Base-by-base conservation (phyloP, 2,113 vertebrate genomes). In the Spheniscus mendiculus region DNA sequence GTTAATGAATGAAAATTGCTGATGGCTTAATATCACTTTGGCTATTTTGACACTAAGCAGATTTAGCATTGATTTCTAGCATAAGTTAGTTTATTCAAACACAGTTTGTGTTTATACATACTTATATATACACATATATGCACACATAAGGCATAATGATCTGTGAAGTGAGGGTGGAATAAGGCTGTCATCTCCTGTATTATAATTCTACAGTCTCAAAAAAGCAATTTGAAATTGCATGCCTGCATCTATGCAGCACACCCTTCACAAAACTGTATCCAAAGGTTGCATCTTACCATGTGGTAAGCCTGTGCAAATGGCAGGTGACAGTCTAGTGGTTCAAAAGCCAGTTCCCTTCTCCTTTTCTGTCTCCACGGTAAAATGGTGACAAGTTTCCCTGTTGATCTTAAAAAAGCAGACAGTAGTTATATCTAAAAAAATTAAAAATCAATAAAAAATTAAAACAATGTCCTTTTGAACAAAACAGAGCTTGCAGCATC, bases 1-100 rank as follows among this genome's bases (percentile, higher is more conserved):
- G 59, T 59, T 82, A 90, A 88, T 80, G 65, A 89, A 85, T 69
- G 56, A 93, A 95, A 97, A 70, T 67, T 86, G 32, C 55, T 73
- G 59, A 79, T 58, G n/a, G 65, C 38, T 89, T 70, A 55, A 15
- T 83, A 88, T 63, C 42, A 42, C n/a, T 62, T 47, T 45, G 27
- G 63, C 61, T 87, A 42, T 90, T 87, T 82, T 83, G 76, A 80
- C 55, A 69, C 16, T 61, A 69, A 62, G 38, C n/a, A 94, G 56
- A 84, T 77, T 86, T 81, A 86, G 22, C n/a, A 55, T 38, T 69
- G 58, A 70, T 88, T 96, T 89, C 40, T 72, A 42, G 27, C n/a
- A n/a, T 34, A 50, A 34, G 6, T 56, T 67, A 36, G 13, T 83
- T 73, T 76, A 70, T 76, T 92, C 62, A 95, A 87, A 89, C 65